phyloP scores from a whole-genome alignment of 1,140 invertebrate species.

The Dryas iulia region DNA sequence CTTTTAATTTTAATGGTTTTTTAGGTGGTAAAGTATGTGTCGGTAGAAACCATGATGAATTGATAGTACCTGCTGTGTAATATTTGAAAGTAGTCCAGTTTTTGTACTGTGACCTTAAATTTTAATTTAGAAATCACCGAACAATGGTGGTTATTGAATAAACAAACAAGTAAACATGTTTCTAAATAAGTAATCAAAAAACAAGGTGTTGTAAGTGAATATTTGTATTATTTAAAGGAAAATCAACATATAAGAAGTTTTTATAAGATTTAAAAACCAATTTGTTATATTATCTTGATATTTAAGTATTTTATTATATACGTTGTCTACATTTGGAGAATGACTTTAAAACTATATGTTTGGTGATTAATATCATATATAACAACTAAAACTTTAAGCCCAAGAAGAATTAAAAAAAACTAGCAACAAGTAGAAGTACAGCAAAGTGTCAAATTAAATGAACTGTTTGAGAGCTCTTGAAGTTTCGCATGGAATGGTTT shows the following conservation, averaged over 20 bases:
- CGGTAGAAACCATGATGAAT: background rate
- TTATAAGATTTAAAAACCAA: too few species aligned
- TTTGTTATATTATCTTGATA: too few species aligned
- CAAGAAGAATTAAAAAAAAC: too few species aligned
- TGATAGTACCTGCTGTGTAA: background rate
- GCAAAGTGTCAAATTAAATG: background rate
- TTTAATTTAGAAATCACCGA: background rate
- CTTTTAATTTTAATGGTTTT: background rate
- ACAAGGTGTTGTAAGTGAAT: background rate
- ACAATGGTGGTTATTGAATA: background rate
- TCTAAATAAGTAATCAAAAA: background rate
- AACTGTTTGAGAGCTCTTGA: background rate
- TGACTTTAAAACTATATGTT: too few species aligned
- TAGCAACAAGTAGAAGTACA: background rate
- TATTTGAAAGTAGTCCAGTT: conserved; percentile 11
- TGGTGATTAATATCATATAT: background rate
- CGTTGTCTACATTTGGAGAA: too few species aligned
- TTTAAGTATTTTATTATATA: too few species aligned
- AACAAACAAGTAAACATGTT: background rate
- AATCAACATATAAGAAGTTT: too few species aligned
- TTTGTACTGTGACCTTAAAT: background rate
- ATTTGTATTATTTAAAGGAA: background rate
- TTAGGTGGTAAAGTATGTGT: background rate
- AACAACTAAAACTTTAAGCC: too few species aligned
- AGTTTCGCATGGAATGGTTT: background rate